Evolutionary conservation across 2,888 invertebrate genomes (phyloP), one percentile per base, ranked within the genome.

Genomic region (Lobophora halterata): DNA sequence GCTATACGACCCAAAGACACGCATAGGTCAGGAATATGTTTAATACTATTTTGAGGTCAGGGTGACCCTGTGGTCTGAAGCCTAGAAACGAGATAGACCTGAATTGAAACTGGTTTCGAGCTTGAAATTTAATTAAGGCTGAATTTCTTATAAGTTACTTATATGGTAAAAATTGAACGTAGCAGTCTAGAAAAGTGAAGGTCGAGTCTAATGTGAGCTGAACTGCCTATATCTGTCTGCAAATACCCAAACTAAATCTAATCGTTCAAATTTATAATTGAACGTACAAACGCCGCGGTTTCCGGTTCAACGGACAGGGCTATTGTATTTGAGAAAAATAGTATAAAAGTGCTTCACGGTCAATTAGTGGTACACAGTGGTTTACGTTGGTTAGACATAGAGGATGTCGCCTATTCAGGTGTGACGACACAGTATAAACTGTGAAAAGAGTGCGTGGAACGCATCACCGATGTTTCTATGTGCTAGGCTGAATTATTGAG

Each of bases 361-460:
- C 53, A 36, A 44, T 43, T 44, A 27, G 41, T 31, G 32, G 23
- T 32, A 8, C 32, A 48, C 53, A 53, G 50, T 45, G 36, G 48
- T 43, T 40, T 32, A 42, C 19, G 35, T 5, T 17, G 21, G 17
- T 34, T 20, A 32, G 20, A 10, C 14, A 28, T 24, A 37, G 23
- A 39, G 32, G 49, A 50, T 44, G 43, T 44, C 7, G 41, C 26
- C 36, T 35, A 41, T 29, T 45, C 36, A 44, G 37, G 46, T 46
- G 49, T 42, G 46, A 52, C 52, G 39, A 25, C 26, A 43, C 39
- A 40, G 38, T 41, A 39, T 29, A 23, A 44, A 47, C 44, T 48
- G 46, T 34, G 37, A 46, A 46, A 41, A 48, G 28, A 27, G 35
- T 32, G 46, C 39, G 46, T 32, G 49, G 38, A 31, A 44, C 49